A percentile compares a stretch with the other conserved stretches of the same genome.
Conservation (phyloP, 2,113 vertebrate species). For the Lagenorhynchus albirostris region DNA sequence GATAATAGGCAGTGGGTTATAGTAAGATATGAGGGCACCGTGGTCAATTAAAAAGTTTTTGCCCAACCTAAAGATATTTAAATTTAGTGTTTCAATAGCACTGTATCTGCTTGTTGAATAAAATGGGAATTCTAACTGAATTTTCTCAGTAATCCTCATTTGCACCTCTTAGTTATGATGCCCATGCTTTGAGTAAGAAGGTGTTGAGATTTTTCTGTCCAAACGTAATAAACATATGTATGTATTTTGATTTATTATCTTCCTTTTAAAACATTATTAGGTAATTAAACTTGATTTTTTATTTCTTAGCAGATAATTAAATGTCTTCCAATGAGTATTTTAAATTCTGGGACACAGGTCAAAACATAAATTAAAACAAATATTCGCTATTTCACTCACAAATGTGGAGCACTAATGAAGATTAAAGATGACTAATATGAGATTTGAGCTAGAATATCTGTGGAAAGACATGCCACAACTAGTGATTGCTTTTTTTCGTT, state of each 20-base stretch:
- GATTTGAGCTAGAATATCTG: neutral
- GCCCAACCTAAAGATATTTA: neutral
- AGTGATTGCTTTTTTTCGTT: neutral
- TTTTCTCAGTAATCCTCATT: neutral
- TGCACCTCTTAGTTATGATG: neutral
- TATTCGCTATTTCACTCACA: neutral
- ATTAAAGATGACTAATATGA: neutral
- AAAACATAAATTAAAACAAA: constrained; percentile 38
- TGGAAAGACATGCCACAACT: neutral
- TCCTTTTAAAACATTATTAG: neutral
- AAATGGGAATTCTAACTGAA: neutral
- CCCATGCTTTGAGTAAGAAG: neutral
- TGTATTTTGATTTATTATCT: neutral
- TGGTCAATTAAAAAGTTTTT: neutral
- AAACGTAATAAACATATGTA: neutral
- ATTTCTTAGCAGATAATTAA: constrained; percentile 1
- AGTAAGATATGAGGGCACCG: neutral
- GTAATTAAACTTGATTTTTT: neutral
- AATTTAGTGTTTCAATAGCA: neutral
- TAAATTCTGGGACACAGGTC: neutral
- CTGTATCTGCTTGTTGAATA: neutral
- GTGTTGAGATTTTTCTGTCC: neutral
- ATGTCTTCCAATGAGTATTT: neutral
- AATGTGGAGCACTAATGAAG: neutral
- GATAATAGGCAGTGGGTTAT: neutral